Evolutionary conservation across 2,113 vertebrate genomes (phyloP).

Genomic region (Fregetta grallaria): DNA sequence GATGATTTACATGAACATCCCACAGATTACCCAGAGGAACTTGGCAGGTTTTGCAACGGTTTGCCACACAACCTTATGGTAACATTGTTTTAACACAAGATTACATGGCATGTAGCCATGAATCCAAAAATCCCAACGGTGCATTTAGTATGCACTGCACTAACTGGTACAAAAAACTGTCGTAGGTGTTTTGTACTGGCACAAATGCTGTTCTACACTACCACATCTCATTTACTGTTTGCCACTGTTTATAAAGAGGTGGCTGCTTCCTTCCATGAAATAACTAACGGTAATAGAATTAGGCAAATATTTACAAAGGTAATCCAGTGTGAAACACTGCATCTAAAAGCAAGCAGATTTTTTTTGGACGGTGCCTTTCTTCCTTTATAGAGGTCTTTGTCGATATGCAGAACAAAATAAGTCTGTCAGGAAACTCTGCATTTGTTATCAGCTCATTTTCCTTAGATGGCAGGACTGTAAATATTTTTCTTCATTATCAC

Average conservation of each 20-base stretch:
- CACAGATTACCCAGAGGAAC: not conserved
- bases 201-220: not conserved
- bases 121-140: not conserved
- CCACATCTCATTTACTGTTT: not conserved
- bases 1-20: not conserved
- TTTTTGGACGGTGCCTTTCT: not conserved
- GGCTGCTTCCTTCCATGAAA: not conserved
- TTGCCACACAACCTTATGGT: not conserved
- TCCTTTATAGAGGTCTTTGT: not conserved
- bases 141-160: not conserved
- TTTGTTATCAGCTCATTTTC: constrained; percentile 35
- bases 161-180: not conserved
- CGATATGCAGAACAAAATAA: constrained; percentile 12
- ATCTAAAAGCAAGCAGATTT: not conserved
- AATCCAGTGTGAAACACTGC: not conserved
- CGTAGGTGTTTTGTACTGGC: not conserved
- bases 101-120: not conserved
- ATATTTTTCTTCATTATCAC: constrained; percentile 65
- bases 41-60: not conserved
- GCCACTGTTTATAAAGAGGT: not conserved
- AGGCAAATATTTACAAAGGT: not conserved
- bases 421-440: not conserved
- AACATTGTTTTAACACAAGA: not conserved
- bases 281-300: not conserved
- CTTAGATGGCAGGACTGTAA: constrained; percentile 43